These are phyloP conservation scores for Linhomoeus sp. DNA, from an alignment of 2,888 invertebrate genomes.

Conservation along the genomic window DNA sequence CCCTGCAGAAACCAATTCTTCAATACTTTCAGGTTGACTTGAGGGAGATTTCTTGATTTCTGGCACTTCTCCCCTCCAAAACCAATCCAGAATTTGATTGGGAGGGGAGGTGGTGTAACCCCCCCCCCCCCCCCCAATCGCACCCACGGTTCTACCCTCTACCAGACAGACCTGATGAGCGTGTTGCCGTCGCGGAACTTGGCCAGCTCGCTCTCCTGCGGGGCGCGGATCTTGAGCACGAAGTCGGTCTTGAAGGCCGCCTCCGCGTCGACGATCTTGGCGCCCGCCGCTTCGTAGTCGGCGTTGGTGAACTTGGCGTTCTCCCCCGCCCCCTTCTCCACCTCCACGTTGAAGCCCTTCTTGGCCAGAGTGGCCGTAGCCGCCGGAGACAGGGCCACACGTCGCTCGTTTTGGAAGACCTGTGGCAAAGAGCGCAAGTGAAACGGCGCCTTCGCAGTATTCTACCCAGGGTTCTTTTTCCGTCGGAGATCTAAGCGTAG, in stretches of 20 bases:
- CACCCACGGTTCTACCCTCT: no score
- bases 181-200: slow-evolving; percentile 47
- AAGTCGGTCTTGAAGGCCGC: slow-evolving; percentile 41
- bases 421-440: no score
- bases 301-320: slow-evolving; percentile 55
- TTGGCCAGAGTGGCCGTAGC: slow-evolving; percentile 50
- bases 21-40: no score
- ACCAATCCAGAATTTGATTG: no score
- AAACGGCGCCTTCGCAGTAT: no score
- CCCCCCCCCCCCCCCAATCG: no score
- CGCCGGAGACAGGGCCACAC: slow-evolving; percentile 58
- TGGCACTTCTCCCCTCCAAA: no score
- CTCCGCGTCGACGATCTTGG: slow-evolving; percentile 43
- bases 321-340: slow-evolving; percentile 44
- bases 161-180: slow-evolving; percentile 62
- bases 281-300: slow-evolving; percentile 53
- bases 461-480: no score
- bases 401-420: slow-evolving; percentile 45
- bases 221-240: slow-evolving; percentile 44
- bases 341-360: slow-evolving; percentile 47
- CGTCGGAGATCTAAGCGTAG: no score
- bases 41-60: no score
- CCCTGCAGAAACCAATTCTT: no score
- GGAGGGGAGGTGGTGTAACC: no score
- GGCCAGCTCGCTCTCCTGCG: slow-evolving; percentile 44